Base-by-base conservation (phyloP, 1,140 invertebrate genomes). In the Cydia splendana region DNA sequence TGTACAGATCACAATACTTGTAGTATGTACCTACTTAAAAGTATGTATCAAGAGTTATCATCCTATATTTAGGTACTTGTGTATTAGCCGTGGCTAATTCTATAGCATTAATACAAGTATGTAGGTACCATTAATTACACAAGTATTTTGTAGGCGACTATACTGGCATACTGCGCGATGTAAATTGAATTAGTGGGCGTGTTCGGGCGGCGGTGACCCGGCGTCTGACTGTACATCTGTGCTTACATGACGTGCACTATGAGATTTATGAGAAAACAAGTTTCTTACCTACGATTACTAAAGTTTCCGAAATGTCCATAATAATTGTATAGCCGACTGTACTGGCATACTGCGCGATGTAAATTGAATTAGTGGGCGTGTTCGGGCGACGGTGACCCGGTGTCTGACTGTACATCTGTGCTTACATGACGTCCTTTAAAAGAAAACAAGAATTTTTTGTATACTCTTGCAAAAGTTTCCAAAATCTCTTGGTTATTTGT, bases 141-240 rank as follows among this genome's bases (percentile, higher is more conserved):
- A 45, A 45, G 45, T 4, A 13, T 80, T 85, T 76, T 79, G 73
- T 77, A 0, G 15, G 0, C 73, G 74, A 78, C 69, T 76, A 78
- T 90, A 84, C 84, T 51, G 10, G 69, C 75, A 81, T 75, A 80
- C 75, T 77, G 79, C 71, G 75, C 85, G 82, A 89, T 88, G 87
- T 91, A 88, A 91, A 91, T 91, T 91, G 85, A 91, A 91, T 91
- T 88, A 91, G 87, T 83, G 86, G 89, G 89, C 89, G 89, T 86
- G 84, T 85, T 83, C 76, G 76, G 73, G 80, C 76, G 69, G 79
- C 79, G 53, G 79, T 79, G 81, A 84, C 79, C 81, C 76, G 79
- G 77, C 76, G 74, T 75, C 74, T 79, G 79, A 80, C 77, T 77
- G 77, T 80, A 81, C 78, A 77, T 65, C 75, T 57, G 75, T 24